These are phyloP conservation scores for Bruchidius siliquastri DNA, from an alignment of 2,888 invertebrate genomes.

Conservation along the genomic window DNA sequence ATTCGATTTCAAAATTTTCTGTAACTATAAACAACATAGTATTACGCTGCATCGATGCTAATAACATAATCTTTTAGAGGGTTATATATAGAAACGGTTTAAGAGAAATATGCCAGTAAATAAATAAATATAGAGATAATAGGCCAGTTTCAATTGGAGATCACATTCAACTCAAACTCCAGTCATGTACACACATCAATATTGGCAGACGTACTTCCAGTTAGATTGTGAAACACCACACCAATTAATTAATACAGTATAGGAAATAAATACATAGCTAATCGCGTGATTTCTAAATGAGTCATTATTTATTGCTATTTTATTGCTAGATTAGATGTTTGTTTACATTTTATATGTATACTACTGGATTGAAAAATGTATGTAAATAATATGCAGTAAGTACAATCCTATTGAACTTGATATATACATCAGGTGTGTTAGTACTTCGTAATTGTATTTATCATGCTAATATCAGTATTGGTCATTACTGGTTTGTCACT, in stretches of 20 bases:
- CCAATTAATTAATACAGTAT: not conserved
- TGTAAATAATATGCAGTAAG: not conserved
- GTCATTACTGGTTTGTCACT: not conserved
- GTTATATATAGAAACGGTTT: not conserved
- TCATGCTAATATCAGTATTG: not conserved
- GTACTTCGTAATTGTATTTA: not conserved
- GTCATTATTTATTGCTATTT: slow-evolving; percentile 3
- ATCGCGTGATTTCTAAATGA: slow-evolving; percentile 2
- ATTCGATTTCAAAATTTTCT: too few relatives aligned
- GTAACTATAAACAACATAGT: too few relatives aligned
- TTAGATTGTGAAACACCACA: not conserved
- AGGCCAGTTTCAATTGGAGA: too few relatives aligned
- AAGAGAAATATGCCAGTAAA: not conserved
- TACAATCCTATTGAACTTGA: not conserved
- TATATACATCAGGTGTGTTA: not conserved
- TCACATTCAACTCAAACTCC: not conserved
- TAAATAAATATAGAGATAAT: not conserved
- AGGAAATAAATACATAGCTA: not conserved
- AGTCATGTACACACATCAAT: not conserved
- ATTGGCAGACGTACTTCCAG: not conserved
- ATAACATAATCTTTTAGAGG: not conserved
- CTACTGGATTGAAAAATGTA: not conserved
- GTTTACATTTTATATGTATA: slow-evolving; percentile 1
- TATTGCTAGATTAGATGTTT: slow-evolving; percentile 1
- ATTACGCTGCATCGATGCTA: too few relatives aligned